Evolutionary conservation across 2,888 invertebrate species (phyloP), one percentile per base, ranked within the genome.

Genomic region (Cacoxenus indagator): DNA sequence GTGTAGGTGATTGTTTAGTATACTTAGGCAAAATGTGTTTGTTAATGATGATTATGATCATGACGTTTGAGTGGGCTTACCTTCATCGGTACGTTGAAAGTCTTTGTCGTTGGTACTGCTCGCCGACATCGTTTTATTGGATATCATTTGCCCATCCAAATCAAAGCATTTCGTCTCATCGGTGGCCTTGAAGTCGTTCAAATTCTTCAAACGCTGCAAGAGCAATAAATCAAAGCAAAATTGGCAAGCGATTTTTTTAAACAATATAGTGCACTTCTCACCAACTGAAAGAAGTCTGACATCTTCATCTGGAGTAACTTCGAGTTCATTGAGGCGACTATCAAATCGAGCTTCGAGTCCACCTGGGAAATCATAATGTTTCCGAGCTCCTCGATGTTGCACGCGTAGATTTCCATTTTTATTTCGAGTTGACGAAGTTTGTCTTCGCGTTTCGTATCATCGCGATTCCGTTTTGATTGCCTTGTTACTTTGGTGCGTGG

Each of bases 401-500:
- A 76, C 8, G 81, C 65, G 26, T 75, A 73, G 48, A 79, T 75
- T n/a, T 87, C 87, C 27, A 84, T 66, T 31, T 81, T 75, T 2
- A 83, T 70, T 71, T 87, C 87, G 65, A 76, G 85, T 59, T 83
- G 80, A 37, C 85, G 82, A 5, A 87, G 72, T 66, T 84, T 86
- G 66, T 83, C 84, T 69, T 87, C 87, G 14, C 84, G 87, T 68
- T 83, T 83, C 26, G 87, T 82, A 3, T 78, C 84, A 37, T 87
- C 87, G 9, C 88, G 87, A 72, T 87, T 87, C 9, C 88, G 83
- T 67, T 88, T 88, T 0, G 84, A 75, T 71, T 84, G 85, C 70
- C 86, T 87, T 27, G 87, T 77, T 70, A 87, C 76, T 73, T 88
- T 88, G n/a, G 88, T 88, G 57, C 88, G 85, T 67, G 88, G 88